These are phyloP conservation scores for Cnemophilus loriae DNA, from an alignment of 2,113 vertebrate species.

Conservation along the genomic window DNA sequence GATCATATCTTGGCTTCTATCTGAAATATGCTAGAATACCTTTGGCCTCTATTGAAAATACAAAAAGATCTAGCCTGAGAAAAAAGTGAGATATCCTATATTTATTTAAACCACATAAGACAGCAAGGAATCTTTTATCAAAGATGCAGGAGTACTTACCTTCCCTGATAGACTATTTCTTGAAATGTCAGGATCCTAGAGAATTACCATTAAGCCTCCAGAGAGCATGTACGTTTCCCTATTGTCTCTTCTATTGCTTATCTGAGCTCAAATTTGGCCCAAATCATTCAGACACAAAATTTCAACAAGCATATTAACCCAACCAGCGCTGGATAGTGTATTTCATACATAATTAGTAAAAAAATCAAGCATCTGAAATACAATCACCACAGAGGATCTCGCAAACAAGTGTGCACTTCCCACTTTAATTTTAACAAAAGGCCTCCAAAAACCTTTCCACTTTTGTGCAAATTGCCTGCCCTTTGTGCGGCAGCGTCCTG, in stretches of 20 bases:
- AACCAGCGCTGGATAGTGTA: not conserved
- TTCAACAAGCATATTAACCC: not conserved
- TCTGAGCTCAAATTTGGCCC: not conserved
- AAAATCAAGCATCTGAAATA: not conserved
- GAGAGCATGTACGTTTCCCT: not conserved
- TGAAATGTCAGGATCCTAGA: slow-evolving; percentile 1
- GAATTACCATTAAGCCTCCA: not conserved
- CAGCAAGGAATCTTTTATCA: not conserved
- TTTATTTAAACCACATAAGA: not conserved
- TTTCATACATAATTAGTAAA: not conserved
- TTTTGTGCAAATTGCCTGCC: slow-evolving; percentile 23
- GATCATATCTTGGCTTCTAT: not conserved
- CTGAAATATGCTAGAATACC: not conserved
- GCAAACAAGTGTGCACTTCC: not conserved
- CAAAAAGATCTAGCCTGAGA: not conserved
- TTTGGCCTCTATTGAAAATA: not conserved
- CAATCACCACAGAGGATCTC: not conserved
- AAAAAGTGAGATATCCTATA: not conserved
- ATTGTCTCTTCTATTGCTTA: not conserved
- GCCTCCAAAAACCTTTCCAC: not conserved
- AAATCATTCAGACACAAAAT: not conserved
- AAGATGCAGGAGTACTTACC: not conserved
- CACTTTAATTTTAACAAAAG: not conserved
- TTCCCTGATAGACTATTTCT: not conserved
- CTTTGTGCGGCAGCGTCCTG: not conserved